Evolutionary conservation across 2,797 vertebrate species (phyloP), one percentile per base, ranked within the genome.

Genomic region (Hozukius guyotensis): DNA sequence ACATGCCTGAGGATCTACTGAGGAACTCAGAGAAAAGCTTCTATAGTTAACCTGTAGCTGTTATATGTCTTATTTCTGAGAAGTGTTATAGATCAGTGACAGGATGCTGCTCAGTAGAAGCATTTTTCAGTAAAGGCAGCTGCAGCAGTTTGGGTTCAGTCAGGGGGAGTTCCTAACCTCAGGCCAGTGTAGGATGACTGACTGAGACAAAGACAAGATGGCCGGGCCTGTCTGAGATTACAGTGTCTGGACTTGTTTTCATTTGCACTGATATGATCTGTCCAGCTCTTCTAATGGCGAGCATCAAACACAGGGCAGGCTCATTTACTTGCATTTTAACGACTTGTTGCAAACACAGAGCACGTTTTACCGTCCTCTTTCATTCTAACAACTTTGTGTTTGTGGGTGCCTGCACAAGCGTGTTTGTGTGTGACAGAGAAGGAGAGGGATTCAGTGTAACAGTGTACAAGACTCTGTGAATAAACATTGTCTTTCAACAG

Each of bases 191-290:
- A 56, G 74, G 72, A 87, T 75, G 77, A 86, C 77, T 80, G 80
- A 73, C 82, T 88, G 74, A 84, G 89, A 92, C 88, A 88, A 90
- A 92, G 88, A 92, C 89, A 94, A 93, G 89, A 92, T 92, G 90
- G 87, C 85, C 74, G 85, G 53, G 73, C 75, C 66, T 72, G 81
- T 77, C 31, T 53, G 56, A 88, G 84, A 87, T 82, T 80, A 86
- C 83, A 65, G 65, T 4, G 75, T 85, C 83, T 90, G 88, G 83
- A 74, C 79, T 78, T 70, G 88, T 72, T 64, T 66, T 81, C 46
- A 55, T 86, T 80, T 71, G 59, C 31, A n/a, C 60, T 80, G 68
- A 78, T 75, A 27, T 36, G 53, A 20, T 68, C 77, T 38, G 86
- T 83, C 76, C 76, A 57, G 72, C 72, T 62, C 62, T 2, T 80